Evolutionary conservation across 2,888 invertebrate species (phyloP), one percentile per base, ranked within the genome.

Genomic region (Campopleginae sp.): DNA sequence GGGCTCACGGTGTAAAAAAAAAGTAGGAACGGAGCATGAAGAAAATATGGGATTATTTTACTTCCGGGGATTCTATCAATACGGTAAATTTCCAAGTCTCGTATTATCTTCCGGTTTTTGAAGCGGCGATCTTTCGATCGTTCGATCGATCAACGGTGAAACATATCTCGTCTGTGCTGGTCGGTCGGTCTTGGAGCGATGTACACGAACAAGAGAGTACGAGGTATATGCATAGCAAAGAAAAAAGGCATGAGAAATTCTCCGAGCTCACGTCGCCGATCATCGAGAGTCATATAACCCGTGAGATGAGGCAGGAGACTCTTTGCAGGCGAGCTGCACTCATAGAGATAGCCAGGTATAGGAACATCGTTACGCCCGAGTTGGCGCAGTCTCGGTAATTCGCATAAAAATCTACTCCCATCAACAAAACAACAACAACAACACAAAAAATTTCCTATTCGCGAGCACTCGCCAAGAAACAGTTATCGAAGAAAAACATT

Each of bases 101-200:
- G 51, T 44, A 66, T 80, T 74, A 78, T 75, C 74, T 81, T 84
- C 78, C 74, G 80, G 81, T 75, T 74, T 79, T 83, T 51, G 19
- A 65, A 75, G 61, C 68, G 81, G 72, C 78, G 48, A 27, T 58
- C 51, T 51, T 31, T 27, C 63, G 83, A 78, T 76, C 48, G 63
- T 31, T 80, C 82, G 77, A 85, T 88, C 85, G 89, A 88, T 70
- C 70, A 80, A 80, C 74, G 54, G 74, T 74, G 80, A 72, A 80
- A 74, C 31, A 54, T 51, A 51, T 66, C 31, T 48, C 44, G 8
- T 17, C 38, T 44, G 42, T n/a, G 31, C 48, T 31, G 23, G 42
- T 80, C 71, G 17, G 17, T 54, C 58, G 74, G 48, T 76, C 80
- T 71, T 71, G 76, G 70, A 74, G 27, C 81, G 58, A 81, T 66